Base-by-base conservation (phyloP, 1,140 invertebrate genomes). In the Globodera rostochiensis region DNA sequence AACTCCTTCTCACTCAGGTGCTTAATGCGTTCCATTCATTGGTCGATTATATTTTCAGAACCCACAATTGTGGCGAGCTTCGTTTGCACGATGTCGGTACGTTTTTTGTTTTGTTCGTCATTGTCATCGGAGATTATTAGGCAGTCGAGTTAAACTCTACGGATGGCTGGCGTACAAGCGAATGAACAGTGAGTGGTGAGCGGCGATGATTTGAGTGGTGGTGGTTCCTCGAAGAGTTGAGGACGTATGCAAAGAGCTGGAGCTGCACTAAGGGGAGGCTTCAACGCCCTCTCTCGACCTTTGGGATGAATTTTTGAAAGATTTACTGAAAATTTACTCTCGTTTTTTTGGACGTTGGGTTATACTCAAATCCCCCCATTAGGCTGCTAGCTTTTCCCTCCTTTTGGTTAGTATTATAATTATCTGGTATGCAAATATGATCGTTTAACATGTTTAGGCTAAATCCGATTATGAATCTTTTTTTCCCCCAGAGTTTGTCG, bases 31-130 rank as follows among this genome's bases (percentile, higher is more conserved):
- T 60, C 57, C 57, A 0, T 15, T 60, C 19, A 15, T 60, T 19
- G 5, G 19, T 60, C 15, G 11, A 13, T 53, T 7, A 13, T 13
- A 53, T 53, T 19, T 60, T 60, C 11, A 60, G 85, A 66, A 83
- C 86, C 6, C 86, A 85, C 66, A 87, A 85, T 47, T 86, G 85
- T 74, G 85, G 85, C 13, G 80, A 86, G 64, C 73, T 86, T n/a
- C 50, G 83, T 45, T 21, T 75, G 9, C 11, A 60, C 13, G 6
- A 86, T 78, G 81, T 87, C 69, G 86, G 86, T 85, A 66, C 15
- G 71, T 66, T 53, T 47, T 25, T 13, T n/a, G 5, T 4, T 77
- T 75, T 84, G 15, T 21, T 82, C 25, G 25, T 73, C 45, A 25
- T 76, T 47, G 9, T 67, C 49, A 36, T 36, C 36, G 3, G 36